A percentile compares a stretch with the other conserved stretches of the same genome.
Conservation (phyloP, 2,113 vertebrate species). For the Pelodiscus sinensis region DNA sequence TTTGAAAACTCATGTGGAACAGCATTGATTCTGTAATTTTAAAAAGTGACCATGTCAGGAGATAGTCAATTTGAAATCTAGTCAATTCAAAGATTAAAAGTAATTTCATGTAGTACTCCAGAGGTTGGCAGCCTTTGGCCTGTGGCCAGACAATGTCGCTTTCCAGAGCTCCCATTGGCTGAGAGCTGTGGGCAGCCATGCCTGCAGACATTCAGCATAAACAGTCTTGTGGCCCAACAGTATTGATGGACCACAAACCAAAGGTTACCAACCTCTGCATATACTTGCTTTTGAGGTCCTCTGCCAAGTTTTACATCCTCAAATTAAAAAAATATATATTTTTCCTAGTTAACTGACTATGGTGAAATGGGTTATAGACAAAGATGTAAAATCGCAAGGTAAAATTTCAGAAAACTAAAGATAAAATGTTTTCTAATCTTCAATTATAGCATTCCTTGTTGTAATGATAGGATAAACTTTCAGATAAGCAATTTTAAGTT, state of each 20-base stretch:
- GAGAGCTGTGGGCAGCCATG: too few relatives aligned
- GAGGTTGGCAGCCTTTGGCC: too few relatives aligned
- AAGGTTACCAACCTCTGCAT: too few relatives aligned
- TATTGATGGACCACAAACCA: too few relatives aligned
- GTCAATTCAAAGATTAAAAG: not conserved
- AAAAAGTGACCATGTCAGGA: not conserved
- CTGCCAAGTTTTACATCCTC: not conserved
- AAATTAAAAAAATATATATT: not conserved
- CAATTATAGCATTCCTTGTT: fast-evolving
- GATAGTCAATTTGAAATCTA: not conserved
- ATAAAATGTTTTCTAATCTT: not conserved
- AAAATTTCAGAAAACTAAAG: fast-evolving
- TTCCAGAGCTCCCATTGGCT: too few relatives aligned
- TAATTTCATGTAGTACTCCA: not conserved
- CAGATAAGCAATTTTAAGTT: not conserved
- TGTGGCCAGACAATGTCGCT: too few relatives aligned
- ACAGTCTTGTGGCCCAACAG: too few relatives aligned
- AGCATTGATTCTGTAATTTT: not conserved
- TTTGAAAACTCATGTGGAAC: not conserved
- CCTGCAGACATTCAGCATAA: too few relatives aligned
- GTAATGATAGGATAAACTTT: fast-evolving
- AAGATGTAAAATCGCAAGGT: fast-evolving
- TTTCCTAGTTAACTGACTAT: fast-evolving
- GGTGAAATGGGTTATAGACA: fast-evolving
- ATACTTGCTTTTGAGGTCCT: not conserved